phyloP scores from a whole-genome alignment of 1,140 invertebrate species.

The Rhopalosiphum padi region DNA sequence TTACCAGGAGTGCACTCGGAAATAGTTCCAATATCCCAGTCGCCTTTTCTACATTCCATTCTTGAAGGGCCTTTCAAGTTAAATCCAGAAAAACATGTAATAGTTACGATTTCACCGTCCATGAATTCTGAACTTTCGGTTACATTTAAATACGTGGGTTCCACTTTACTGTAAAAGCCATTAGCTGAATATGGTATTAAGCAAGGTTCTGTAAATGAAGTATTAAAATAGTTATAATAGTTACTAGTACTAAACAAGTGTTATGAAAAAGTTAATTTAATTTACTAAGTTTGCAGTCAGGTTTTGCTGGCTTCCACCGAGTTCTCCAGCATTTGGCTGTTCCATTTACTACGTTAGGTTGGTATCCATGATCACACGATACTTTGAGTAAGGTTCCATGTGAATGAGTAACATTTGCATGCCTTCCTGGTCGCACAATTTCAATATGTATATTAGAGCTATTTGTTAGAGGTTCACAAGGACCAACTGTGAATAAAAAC shows the following conservation, averaged over 20 bases:
- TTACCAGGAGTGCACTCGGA: slow-evolving; percentile 79
- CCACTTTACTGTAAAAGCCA: slow-evolving; percentile 64
- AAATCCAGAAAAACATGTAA: slow-evolving; percentile 73
- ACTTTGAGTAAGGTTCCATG: slow-evolving; percentile 61
- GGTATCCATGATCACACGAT: slow-evolving; percentile 75
- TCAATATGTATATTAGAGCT: slow-evolving; percentile 73
- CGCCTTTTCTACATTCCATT: slow-evolving; percentile 78
- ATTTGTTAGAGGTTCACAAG: slow-evolving; percentile 69
- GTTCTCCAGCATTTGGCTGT: slow-evolving; percentile 80
- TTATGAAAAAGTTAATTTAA: background rate
- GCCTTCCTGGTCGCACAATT: slow-evolving; percentile 71
- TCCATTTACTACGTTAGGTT: slow-evolving; percentile 75
- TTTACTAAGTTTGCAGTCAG: slow-evolving; percentile 78
- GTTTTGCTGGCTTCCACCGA: slow-evolving; percentile 81
- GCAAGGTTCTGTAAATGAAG: slow-evolving; percentile 70
- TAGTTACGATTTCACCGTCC: slow-evolving; percentile 69
- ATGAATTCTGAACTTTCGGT: slow-evolving; percentile 67
- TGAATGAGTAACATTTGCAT: slow-evolving; percentile 68
- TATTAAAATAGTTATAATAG: background rate
- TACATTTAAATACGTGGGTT: slow-evolving; percentile 37
- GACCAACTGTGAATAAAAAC: slow-evolving; percentile 58
- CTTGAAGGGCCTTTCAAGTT: slow-evolving; percentile 74
- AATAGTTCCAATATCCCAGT: slow-evolving; percentile 76
- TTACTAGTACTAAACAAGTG: background rate
- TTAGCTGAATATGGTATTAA: slow-evolving; percentile 71